Percentiles rank a stretch among this genome's conserved stretches.
Conservation (phyloP, 2,797 vertebrate genomes). For the Sardinella longiceps region DNA sequence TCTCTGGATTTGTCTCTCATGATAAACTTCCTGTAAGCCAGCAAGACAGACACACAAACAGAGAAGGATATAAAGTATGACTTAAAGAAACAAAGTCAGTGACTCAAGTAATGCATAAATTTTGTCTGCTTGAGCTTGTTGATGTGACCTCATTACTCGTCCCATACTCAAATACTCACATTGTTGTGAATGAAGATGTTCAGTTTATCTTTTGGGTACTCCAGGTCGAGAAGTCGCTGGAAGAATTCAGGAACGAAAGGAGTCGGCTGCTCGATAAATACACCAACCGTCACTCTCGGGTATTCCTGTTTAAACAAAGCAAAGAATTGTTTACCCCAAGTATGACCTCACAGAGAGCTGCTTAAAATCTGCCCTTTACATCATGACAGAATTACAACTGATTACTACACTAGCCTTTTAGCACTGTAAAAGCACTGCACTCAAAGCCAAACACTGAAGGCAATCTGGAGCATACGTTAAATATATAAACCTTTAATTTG, state of each 20-base stretch:
- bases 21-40: slow-evolving; percentile 90
- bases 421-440: background rate
- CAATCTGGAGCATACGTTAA: slow-evolving; percentile 1
- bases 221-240: slow-evolving; percentile 81
- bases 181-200: slow-evolving; percentile 93
- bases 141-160: background rate
- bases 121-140: background rate
- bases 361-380: background rate
- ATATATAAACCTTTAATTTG: slow-evolving; percentile 11
- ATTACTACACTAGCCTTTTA: background rate
- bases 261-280: slow-evolving; percentile 96
- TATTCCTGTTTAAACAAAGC: slow-evolving; percentile 77
- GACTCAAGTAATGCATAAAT: background rate
- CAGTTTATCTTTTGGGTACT: slow-evolving; percentile 90
- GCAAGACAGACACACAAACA: slow-evolving; percentile 40
- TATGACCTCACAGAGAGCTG: background rate
- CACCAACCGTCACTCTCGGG: slow-evolving; percentile 86
- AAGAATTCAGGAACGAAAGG: slow-evolving; percentile 95
- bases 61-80: background rate
- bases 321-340: slow-evolving; percentile 51
- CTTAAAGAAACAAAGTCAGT: background rate
- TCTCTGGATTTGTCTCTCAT: slow-evolving; percentile 93
- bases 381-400: background rate
- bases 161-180: slow-evolving; percentile 74
- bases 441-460: slow-evolving; percentile 3